A percentile compares a stretch with the other conserved stretches of the same genome.
Evolutionary conservation across 1,140 invertebrate species (phyloP).

Genomic region (Copidosoma floridanum): DNA sequence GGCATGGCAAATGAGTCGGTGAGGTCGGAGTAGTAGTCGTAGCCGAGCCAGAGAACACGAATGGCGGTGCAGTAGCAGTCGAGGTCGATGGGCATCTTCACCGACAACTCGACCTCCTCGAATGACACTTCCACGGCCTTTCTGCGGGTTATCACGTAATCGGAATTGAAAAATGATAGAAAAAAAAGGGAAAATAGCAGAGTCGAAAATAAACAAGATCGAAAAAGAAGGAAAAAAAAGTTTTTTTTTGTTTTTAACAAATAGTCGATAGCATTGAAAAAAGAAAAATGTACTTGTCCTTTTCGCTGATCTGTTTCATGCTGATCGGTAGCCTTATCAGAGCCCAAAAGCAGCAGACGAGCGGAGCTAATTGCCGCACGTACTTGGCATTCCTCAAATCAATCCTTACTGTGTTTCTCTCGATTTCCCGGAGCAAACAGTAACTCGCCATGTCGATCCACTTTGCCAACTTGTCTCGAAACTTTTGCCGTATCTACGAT

Average conservation of each 20-base stretch:
- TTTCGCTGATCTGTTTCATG: conserved; percentile 40
- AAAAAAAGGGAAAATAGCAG: conserved; percentile 2
- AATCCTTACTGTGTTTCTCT: conserved; percentile 53
- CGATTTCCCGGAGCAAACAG: conserved; percentile 56
- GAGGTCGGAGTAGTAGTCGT: conserved; percentile 60
- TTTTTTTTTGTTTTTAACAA: too few species aligned
- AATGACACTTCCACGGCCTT: conserved; percentile 60
- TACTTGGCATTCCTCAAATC: conserved; percentile 57
- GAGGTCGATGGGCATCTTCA: conserved; percentile 60
- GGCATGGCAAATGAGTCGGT: conserved; percentile 46
- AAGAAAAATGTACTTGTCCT: conserved; percentile 42
- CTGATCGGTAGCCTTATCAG: conserved; percentile 53
- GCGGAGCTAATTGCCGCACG: conserved; percentile 47
- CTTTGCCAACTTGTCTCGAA: conserved; percentile 53
- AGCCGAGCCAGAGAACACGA: conserved; percentile 61
- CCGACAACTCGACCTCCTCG: conserved; percentile 56
- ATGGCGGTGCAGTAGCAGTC: conserved; percentile 59
- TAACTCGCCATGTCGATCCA: conserved; percentile 58
- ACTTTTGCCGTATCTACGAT: conserved; percentile 47
- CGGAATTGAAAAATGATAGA: conserved; percentile 8
- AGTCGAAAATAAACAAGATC: not conserved
- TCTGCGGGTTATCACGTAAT: too few species aligned
- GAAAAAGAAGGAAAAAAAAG: too few species aligned
- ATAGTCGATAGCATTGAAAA: too few species aligned
- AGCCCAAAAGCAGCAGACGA: conserved; percentile 58